Percentiles rank a stretch among this genome's conserved stretches.
These are phyloP conservation scores for Asobara japonica DNA, from an alignment of 1,140 invertebrate genomes.

Conservation along the genomic window DNA sequence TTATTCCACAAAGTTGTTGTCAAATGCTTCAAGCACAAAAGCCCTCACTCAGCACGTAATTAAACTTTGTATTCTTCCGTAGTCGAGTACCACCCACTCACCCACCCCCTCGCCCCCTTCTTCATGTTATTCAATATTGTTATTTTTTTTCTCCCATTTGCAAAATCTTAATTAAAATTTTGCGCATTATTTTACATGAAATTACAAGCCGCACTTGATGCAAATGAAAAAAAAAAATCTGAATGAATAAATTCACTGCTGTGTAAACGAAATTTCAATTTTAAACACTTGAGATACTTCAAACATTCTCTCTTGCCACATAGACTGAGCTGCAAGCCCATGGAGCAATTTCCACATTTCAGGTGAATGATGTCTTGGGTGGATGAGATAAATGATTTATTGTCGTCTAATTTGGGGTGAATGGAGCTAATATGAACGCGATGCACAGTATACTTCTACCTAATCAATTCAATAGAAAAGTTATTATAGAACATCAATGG, in stretches of 20 bases:
- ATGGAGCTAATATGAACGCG: too few relatives aligned
- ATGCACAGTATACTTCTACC: too few relatives aligned
- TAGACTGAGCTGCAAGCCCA: too few relatives aligned
- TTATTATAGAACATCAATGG: too few relatives aligned
- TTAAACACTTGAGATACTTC: neutral
- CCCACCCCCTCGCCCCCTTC: too few relatives aligned
- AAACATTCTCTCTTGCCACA: too few relatives aligned
- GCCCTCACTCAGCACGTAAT: neutral
- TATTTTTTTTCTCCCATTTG: neutral
- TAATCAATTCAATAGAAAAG: too few relatives aligned
- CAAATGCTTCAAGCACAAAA: slow-evolving; percentile 2
- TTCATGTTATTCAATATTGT: neutral
- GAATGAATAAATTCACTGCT: neutral
- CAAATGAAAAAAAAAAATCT: neutral
- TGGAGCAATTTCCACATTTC: too few relatives aligned
- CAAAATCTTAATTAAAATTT: neutral
- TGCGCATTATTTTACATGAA: neutral
- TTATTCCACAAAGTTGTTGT: neutral
- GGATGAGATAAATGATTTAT: too few relatives aligned
- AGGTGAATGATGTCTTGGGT: too few relatives aligned
- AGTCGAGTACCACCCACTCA: too few relatives aligned
- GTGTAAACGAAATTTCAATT: neutral
- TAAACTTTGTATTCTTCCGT: neutral
- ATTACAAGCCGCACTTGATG: neutral
- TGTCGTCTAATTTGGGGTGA: too few relatives aligned